phyloP scores from a whole-genome alignment of 2,113 vertebrate species.

The Crotalus viridis region DNA sequence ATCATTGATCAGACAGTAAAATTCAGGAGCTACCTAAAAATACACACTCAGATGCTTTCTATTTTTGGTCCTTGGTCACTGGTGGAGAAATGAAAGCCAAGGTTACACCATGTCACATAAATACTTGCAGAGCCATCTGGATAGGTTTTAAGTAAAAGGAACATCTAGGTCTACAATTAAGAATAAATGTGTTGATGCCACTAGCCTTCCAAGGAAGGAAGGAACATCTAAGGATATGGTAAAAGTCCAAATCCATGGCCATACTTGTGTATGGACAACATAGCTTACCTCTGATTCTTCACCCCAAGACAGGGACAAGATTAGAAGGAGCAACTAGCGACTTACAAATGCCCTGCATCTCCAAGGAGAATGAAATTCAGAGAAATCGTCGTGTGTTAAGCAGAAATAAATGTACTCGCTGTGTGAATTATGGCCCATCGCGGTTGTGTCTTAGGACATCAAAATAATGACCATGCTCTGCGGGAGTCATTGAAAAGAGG shows the following conservation, averaged over 20 bases:
- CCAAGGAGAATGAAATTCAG: not conserved
- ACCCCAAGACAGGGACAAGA: not conserved
- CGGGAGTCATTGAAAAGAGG: not conserved
- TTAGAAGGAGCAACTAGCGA: not conserved
- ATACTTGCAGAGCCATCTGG: not conserved
- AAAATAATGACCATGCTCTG: not conserved
- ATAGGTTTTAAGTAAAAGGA: no score
- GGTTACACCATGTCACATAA: not conserved
- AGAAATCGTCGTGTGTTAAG: not conserved
- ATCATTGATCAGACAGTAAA: not conserved
- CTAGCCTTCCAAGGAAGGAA: not conserved
- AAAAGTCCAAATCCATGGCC: not conserved
- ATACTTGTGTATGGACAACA: not conserved
- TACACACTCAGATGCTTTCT: not conserved
- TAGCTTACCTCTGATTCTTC: not conserved
- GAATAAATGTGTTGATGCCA: not conserved
- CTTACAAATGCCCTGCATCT: not conserved
- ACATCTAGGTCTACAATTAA: not conserved
- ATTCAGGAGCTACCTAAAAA: slow-evolving; percentile 16
- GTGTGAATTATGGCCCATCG: not conserved
- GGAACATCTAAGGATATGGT: not conserved
- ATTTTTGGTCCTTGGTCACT: not conserved
- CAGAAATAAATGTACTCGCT: not conserved
- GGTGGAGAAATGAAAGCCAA: slow-evolving; percentile 11
- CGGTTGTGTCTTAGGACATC: not conserved